phyloP scores from a whole-genome alignment of 37 sponge, comb jelly and placozoan genomes.

The Geodia barretti region DNA sequence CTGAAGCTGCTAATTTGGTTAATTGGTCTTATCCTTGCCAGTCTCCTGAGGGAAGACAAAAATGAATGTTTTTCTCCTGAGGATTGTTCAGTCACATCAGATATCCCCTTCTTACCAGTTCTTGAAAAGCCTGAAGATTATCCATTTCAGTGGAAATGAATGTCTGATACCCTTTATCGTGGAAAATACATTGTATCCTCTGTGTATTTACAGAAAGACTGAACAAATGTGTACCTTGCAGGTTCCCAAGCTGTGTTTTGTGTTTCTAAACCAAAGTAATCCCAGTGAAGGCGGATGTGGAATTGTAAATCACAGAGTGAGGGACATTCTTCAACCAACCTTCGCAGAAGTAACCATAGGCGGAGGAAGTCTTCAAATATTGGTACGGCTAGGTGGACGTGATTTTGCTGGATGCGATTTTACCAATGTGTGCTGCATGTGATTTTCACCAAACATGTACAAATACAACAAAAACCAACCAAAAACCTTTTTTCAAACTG shows the following conservation, averaged over 20 bases:
- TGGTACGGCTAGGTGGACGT: too few species aligned
- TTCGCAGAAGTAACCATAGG: conserved; percentile 25
- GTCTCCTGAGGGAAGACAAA: neutral
- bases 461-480: too few species aligned
- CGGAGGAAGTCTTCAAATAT: too few species aligned
- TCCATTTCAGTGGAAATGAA: conserved; percentile 56
- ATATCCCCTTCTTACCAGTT: conserved; percentile 68
- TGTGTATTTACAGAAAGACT: neutral
- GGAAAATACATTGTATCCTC: conserved; percentile 17
- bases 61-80: neutral
- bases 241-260: conserved; percentile 42
- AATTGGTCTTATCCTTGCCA: conserved; percentile 5
- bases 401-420: too few species aligned
- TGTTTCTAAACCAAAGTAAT: conserved; percentile 1
- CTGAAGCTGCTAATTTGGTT: too few species aligned
- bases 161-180: conserved; percentile 11
- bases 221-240: conserved; percentile 3
- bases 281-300: conserved; percentile 34
- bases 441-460: too few species aligned
- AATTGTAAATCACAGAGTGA: neutral
- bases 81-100: neutral
- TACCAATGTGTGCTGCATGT: too few species aligned
- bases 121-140: conserved; percentile 50
- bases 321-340: conserved; percentile 15
- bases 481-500: too few species aligned